Base-by-base conservation (phyloP, 1,140 invertebrate genomes). In the Linepithema humile region DNA sequence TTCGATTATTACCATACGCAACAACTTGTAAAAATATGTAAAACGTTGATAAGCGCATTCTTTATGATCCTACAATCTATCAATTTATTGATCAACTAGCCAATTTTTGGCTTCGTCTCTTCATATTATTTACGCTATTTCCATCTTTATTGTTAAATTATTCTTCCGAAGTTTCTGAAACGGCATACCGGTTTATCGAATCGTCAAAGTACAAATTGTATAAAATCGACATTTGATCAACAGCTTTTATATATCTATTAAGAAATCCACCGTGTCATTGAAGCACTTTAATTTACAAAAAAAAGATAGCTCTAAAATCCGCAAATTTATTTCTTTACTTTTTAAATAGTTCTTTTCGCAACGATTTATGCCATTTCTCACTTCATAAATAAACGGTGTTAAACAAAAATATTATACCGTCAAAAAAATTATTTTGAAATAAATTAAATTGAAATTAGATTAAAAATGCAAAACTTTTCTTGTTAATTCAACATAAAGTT, bases 391-490 rank as follows among this genome's bases (percentile, higher is more conserved):
- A 4, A 53, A 72, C 7, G 20, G 10, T 32, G 9, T 72, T 35
- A n/a, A 3, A 23, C 3, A 53, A 72, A 72, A n/a, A 35, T 17
- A 53, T 45, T 9, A 23, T 20, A 15, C 2, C 6, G n/a, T 1
- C 5, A 45, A 2, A 55, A 35, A 15, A 45, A 70, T 48, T 32
- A 70, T 70, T 15, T 35, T 72, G 15, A 53, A 48, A 48, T 26
- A 72, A 55, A 72, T 50, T 35, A 50, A 70, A 15, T 15, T 53
- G 6, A n/a, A n/a, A n/a, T n/a, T n/a, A n/a, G n/a, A n/a, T n/a
- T n/a, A n/a, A 1, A 35, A 20, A 20, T 55, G 32, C 32, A 48
- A 1, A 53, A 32, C 50, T 26, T 40, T 40, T 55, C 23, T 38
- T 38, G 0, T 29, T 59, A 15, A 2, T 26, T 23, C 7, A 62